Percentiles rank a stretch among this genome's conserved stretches.
Evolutionary conservation across 2,797 vertebrate species (phyloP).

Genomic region (Peromyscus aztecus): DNA sequence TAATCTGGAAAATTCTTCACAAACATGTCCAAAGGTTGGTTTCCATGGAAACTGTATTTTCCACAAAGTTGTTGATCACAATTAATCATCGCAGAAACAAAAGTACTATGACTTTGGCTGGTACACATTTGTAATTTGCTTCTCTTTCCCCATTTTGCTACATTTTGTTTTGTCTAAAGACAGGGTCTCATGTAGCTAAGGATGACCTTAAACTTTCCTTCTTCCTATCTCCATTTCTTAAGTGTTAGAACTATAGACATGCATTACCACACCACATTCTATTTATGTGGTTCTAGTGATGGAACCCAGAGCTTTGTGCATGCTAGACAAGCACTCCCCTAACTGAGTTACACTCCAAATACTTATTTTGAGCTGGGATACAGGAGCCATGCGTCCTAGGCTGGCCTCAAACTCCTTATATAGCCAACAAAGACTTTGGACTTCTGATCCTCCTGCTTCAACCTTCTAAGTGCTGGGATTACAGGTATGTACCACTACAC

Average conservation of each 20-base stretch:
- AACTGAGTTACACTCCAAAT: not conserved
- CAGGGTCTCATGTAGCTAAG: not conserved
- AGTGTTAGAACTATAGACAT: not conserved
- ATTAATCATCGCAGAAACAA: slow-evolving; percentile 10
- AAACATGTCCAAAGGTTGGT: not conserved
- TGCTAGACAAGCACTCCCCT: not conserved
- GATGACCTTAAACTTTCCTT: not conserved
- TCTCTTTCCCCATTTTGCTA: not conserved
- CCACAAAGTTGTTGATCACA: not conserved
- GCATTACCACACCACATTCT: not conserved
- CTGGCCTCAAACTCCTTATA: not conserved
- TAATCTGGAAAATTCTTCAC: not conserved
- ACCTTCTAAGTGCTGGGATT: not conserved
- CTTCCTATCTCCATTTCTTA: not conserved
- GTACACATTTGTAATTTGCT: not conserved
- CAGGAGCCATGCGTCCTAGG: not conserved
- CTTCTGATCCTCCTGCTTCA: not conserved
- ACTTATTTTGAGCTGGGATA: not conserved
- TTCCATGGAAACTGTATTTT: not conserved
- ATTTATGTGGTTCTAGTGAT: not conserved
- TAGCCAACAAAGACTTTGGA: not conserved
- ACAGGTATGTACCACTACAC: not conserved
- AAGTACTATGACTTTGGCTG: not conserved
- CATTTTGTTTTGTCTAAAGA: not conserved
- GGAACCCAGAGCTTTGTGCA: not conserved